Evolutionary conservation across 2,113 vertebrate genomes (phyloP).

Genomic region (Paedocypris sp.): DNA sequence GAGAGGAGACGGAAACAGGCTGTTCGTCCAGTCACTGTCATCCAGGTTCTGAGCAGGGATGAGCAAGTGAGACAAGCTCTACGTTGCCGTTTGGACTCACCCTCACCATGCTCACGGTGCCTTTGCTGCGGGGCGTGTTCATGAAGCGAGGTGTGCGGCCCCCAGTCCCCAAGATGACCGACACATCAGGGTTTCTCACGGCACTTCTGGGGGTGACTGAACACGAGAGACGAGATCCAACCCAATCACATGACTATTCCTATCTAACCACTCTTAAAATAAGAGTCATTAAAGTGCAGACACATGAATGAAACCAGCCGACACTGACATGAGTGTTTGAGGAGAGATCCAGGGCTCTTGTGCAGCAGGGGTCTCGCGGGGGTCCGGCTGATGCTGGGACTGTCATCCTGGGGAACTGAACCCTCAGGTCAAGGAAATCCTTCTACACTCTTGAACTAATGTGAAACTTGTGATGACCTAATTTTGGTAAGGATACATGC

Average conservation of each 20-base stretch:
- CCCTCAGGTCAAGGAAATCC: not conserved
- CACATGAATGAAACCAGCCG: not conserved
- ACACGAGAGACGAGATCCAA: not conserved
- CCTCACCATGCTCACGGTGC: conserved; percentile 63
- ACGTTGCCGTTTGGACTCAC: no score
- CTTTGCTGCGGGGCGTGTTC: conserved; percentile 50
- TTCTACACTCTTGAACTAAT: not conserved
- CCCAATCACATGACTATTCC: not conserved
- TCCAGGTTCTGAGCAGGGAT: conserved; percentile 74
- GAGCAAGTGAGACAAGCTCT: no score
- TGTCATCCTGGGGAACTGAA: conserved; percentile 32
- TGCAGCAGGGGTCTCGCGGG: conserved; percentile 7
- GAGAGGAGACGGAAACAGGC: conserved; percentile 58
- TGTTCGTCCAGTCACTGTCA: conserved; percentile 75
- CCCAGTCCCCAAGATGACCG: conserved; percentile 58
- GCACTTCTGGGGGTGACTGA: conserved; percentile 58
- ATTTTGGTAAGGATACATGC: conserved; percentile 64
- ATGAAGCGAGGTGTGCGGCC: conserved; percentile 55
- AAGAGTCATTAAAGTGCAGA: no score
- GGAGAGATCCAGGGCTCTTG: conserved; percentile 19
- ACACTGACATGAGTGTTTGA: conserved; percentile 26
- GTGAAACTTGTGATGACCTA: not conserved
- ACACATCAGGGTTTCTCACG: conserved; percentile 60
- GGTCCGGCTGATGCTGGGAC: not conserved
- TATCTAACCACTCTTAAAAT: no score